Evolutionary conservation across 2,888 invertebrate species (phyloP), one percentile per base, ranked within the genome.

Genomic region (Eristalis intricaria): DNA sequence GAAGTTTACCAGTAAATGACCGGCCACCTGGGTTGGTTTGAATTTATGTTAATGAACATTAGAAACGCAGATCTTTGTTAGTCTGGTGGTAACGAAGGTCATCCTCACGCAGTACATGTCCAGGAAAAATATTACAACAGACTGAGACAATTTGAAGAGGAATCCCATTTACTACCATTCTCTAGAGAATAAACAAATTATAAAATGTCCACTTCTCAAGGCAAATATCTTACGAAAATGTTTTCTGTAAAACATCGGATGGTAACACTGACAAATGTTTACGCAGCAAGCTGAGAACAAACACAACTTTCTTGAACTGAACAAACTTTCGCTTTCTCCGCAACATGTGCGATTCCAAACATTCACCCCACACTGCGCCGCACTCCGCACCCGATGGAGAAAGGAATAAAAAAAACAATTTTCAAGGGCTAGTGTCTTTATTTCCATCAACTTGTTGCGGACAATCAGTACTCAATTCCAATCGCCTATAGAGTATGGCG

Each of bases 361-460:
- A 43, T n/a, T 15, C 43, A 43, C 2, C 8, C 8, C n/a, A n/a
- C 50, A 8, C n/a, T n/a, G 7, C 50, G 19, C 10, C 38, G 38
- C 13, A 38, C 38, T 4, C 3, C 38, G 11, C 4, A 38, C 38
- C 10, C 13, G 38, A 10, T 11, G 7, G 4, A 32, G 4, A 10
- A 8, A 8, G 5, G 8, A 1, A 8, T 1, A 32, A 32, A 32
- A 38, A 38, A 38, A 8, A 38, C 35, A 11, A 13, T 38, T 19
- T 19, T 8, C 1, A 50, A 50, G 43, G 43, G n/a, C 40, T n/a
- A 15, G 5, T 43, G 43, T 43, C n/a, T 50, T 58, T 15, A 50
- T 3, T 60, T 4, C 15, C 40, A 81, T 81, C 81, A 81, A 81
- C 85, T 77, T 85, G 85, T 85, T 81, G 81, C 76, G 73, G 15